Evolutionary conservation across 2,113 vertebrate species (phyloP).

Genomic region (Fregata magnificens): DNA sequence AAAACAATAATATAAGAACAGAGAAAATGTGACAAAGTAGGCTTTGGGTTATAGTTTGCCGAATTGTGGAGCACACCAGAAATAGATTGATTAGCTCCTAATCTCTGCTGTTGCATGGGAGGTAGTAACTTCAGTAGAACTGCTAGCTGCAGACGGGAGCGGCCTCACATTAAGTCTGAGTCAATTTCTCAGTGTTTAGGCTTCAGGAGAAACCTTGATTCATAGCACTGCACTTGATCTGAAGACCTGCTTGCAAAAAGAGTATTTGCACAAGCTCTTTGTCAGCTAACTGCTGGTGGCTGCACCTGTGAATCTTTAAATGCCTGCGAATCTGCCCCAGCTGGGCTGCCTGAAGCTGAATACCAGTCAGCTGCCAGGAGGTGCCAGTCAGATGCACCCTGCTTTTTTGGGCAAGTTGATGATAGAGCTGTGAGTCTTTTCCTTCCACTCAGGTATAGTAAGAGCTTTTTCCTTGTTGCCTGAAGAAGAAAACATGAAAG

Average conservation of each 20-base stretch:
- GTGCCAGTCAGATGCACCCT: not conserved
- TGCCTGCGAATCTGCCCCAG: not conserved
- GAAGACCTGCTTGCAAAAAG: not conserved
- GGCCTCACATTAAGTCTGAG: not conserved
- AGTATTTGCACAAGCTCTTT: not conserved
- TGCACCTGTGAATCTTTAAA: constrained; percentile 10
- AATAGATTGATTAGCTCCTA: not conserved
- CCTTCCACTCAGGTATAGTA: not conserved
- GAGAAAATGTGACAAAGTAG: not conserved
- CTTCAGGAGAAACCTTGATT: not conserved
- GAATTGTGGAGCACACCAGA: not conserved
- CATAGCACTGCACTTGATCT: rapidly evolving
- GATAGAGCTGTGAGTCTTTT: not conserved
- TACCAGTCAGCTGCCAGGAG: not conserved
- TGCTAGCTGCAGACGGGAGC: rapidly evolving
- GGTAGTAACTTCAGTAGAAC: not conserved
- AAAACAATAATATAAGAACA: not conserved
- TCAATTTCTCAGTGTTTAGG: not conserved
- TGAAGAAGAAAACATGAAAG: not conserved
- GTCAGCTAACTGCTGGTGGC: not conserved
- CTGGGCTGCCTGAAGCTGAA: not conserved
- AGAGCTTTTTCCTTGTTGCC: not conserved
- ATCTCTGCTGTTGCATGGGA: not conserved
- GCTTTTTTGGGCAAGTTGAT: not conserved
- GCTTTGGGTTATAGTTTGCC: not conserved